Percentiles rank a stretch among this genome's conserved stretches.
Conservation (phyloP, 2,888 invertebrate species). For the Atrina japonica region DNA sequence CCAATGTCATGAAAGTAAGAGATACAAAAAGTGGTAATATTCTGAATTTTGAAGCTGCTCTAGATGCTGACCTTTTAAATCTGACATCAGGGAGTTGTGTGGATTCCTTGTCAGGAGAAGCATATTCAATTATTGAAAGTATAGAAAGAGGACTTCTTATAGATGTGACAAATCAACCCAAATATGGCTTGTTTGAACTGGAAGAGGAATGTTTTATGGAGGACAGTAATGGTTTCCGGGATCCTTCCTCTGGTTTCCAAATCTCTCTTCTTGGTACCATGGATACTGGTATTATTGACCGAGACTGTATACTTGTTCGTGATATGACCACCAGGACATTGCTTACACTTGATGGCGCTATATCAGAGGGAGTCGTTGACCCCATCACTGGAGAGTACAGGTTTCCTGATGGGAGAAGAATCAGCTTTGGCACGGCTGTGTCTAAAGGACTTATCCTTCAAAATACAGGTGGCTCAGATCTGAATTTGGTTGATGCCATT, state of each 20-base stretch:
- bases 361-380: constrained; percentile 66
- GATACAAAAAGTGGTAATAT: constrained; percentile 64
- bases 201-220: constrained; percentile 71
- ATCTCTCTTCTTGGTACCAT: constrained; percentile 83
- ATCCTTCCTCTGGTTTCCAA: constrained; percentile 59
- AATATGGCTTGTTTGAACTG: constrained; percentile 86
- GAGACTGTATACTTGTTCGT: constrained; percentile 90
- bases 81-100: constrained; percentile 61
- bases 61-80: constrained; percentile 65
- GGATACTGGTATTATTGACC: constrained; percentile 91
- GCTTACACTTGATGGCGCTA: constrained; percentile 70
- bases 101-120: constrained; percentile 60
- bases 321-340: constrained; percentile 88
- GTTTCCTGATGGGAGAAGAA: constrained; percentile 46
- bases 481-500: constrained; percentile 84
- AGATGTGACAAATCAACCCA: constrained; percentile 70
- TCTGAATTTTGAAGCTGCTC: constrained; percentile 63
- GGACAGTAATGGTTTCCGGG: constrained; percentile 82
- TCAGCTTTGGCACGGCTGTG: constrained; percentile 89
- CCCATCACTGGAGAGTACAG: constrained; percentile 62
- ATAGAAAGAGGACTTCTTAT: constrained; percentile 72
- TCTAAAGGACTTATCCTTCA: constrained; percentile 84
- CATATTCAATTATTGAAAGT: constrained; percentile 66
- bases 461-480: constrained; percentile 58
- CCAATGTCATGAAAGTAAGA: constrained; percentile 62